Conservation (phyloP, 1,140 invertebrate species). For the Vollenhovia emeryi region DNA sequence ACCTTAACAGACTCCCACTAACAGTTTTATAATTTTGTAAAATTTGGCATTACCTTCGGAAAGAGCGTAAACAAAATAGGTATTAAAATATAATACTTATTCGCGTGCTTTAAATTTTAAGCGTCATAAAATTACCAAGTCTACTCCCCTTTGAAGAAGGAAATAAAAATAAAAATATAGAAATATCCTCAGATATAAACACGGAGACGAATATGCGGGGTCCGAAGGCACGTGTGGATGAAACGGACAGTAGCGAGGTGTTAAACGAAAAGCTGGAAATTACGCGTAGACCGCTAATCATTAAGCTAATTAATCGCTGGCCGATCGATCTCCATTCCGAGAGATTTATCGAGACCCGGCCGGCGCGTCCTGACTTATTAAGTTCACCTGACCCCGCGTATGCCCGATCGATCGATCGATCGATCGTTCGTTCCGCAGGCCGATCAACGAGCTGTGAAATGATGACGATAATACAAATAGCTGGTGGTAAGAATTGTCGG, state of each 20-base stretch:
- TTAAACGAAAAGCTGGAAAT: neutral
- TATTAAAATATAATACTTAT: neutral
- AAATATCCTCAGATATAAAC: neutral
- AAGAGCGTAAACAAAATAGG: neutral
- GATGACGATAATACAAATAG: slow-evolving; percentile 75
- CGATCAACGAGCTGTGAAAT: slow-evolving; percentile 53
- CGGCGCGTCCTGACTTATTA: slow-evolving; percentile 20
- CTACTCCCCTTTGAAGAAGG: neutral
- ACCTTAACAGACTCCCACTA: neutral
- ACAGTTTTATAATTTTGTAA: neutral
- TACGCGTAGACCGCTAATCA: neutral
- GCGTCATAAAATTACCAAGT: neutral
- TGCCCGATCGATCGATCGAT: slow-evolving; percentile 32
- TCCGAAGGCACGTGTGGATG: neutral
- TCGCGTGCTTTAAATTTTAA: neutral
- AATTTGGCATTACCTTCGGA: neutral
- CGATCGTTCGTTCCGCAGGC: slow-evolving; percentile 45
- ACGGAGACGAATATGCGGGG: neutral
- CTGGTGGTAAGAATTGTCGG: slow-evolving; percentile 73
- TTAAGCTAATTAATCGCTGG: slow-evolving; percentile 27
- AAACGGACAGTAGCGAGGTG: neutral
- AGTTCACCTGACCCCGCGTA: slow-evolving; percentile 15
- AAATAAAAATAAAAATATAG: neutral
- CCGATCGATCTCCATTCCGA: slow-evolving; percentile 9
- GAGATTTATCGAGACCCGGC: slow-evolving; percentile 28